Percentiles rank a stretch among this genome's conserved stretches.
Conservation (phyloP, 2,888 invertebrate genomes). For the Caenorhabditis macrosperma region DNA sequence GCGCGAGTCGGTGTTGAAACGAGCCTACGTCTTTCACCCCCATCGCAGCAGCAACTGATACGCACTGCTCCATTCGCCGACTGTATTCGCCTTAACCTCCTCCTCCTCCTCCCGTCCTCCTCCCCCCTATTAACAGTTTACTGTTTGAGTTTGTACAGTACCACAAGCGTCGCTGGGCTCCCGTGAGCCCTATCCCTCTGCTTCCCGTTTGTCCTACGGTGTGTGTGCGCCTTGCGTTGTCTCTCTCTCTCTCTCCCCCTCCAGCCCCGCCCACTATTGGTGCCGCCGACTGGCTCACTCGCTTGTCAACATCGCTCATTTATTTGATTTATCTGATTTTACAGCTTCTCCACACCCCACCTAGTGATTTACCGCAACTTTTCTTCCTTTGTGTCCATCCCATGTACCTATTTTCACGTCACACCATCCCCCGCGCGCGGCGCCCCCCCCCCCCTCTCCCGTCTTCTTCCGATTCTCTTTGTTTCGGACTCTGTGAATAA, state of each 20-base stretch:
- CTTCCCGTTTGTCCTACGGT: slow-evolving; percentile 17
- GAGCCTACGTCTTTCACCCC: slow-evolving; percentile 24
- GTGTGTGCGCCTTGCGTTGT: slow-evolving; percentile 8
- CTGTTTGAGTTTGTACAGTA: slow-evolving; percentile 27
- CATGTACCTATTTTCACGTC: slow-evolving; percentile 5
- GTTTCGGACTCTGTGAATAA: not conserved
- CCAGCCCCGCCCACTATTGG: slow-evolving; percentile 24
- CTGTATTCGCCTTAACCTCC: slow-evolving; percentile 26
- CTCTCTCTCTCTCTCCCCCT: too few species aligned
- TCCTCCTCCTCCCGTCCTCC: not conserved
- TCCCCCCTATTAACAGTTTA: not conserved
- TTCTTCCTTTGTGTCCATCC: slow-evolving; percentile 13
- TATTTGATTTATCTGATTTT: slow-evolving; percentile 56
- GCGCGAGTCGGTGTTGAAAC: slow-evolving; percentile 12
- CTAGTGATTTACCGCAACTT: slow-evolving; percentile 40
- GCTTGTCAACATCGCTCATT: slow-evolving; percentile 55
- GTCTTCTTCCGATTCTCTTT: not conserved
- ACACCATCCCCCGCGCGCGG: not conserved
- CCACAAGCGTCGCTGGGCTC: not conserved
- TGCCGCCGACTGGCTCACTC: slow-evolving; percentile 27
- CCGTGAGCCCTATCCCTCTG: not conserved
- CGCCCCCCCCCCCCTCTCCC: slow-evolving; percentile 14
- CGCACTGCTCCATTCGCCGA: slow-evolving; percentile 1
- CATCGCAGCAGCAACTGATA: slow-evolving; percentile 27
- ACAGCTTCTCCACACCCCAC: slow-evolving; percentile 30